These are phyloP conservation scores for Melopsittacus undulatus DNA, from an alignment of 2,797 vertebrate genomes.

Conservation along the genomic window DNA sequence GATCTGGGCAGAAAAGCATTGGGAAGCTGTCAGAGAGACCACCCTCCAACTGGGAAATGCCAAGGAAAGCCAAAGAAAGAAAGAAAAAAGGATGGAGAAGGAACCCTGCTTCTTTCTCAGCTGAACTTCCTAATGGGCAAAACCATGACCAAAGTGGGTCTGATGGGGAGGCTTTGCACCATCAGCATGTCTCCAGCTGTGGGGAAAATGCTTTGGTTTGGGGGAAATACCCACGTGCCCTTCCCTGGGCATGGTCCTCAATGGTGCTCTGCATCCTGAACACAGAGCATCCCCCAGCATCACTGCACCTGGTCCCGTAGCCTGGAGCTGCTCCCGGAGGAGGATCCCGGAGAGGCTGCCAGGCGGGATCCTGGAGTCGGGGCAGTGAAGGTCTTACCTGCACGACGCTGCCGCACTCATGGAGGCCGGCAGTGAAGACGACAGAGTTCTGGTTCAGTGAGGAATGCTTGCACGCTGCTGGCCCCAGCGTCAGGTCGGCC, in stretches of 20 bases:
- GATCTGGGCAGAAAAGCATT: constrained; percentile 29
- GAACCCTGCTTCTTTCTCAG: background rate
- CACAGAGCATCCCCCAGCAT: accelerated
- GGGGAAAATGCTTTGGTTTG: background rate
- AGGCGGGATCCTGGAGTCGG: accelerated
- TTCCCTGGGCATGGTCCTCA: accelerated
- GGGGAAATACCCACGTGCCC: accelerated
- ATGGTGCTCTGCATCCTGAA: accelerated
- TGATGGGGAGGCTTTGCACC: background rate
- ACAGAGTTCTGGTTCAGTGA: background rate
- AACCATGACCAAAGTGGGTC: accelerated
- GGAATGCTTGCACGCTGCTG: constrained; percentile 18
- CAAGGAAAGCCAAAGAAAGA: background rate
- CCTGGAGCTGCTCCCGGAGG: background rate
- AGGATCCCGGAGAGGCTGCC: background rate
- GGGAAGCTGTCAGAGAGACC: background rate
- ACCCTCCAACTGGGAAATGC: background rate
- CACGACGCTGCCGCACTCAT: constrained; percentile 67
- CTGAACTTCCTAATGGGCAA: background rate
- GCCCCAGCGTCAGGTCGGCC: constrained; percentile 65
- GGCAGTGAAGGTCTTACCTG: constrained; percentile 56
- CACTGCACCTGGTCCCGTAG: background rate
- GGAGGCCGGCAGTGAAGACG: constrained; percentile 63
- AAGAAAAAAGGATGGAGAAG: background rate
- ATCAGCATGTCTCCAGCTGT: accelerated